A percentile compares a stretch with the other conserved stretches of the same genome.
Evolutionary conservation across 2,113 vertebrate species (phyloP).

Genomic region (Oreochromis spilurus): DNA sequence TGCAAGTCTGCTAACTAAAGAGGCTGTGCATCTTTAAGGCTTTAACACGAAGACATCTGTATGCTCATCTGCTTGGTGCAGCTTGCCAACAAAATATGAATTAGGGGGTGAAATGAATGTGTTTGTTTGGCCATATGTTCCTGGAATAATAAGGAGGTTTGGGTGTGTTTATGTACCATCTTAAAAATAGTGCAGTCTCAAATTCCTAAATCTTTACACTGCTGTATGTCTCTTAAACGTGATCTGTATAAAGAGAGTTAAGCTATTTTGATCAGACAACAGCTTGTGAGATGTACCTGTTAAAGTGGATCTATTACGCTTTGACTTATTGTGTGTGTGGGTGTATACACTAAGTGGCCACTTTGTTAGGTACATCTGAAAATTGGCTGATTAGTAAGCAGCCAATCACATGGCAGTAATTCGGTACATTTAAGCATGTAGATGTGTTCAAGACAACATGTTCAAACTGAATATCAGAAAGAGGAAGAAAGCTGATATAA

Average conservation of each 20-base stretch:
- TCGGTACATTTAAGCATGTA: background rate
- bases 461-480: background rate
- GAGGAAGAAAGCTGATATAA: background rate
- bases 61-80: background rate
- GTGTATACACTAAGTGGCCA: rapidly evolving
- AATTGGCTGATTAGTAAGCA: background rate
- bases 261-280: background rate
- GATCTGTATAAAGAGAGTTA: background rate
- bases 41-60: slow-evolving; percentile 6
- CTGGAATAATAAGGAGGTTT: slow-evolving; percentile 10
- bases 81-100: slow-evolving; percentile 19
- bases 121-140: slow-evolving; percentile 10
- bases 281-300: background rate
- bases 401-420: background rate
- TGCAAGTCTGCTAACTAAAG: slow-evolving; percentile 33
- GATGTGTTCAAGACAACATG: background rate
- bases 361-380: background rate
- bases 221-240: background rate
- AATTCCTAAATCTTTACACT: background rate
- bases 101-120: background rate
- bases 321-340: background rate
- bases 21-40: slow-evolving; percentile 17
- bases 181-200: background rate
- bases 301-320: background rate
- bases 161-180: background rate